Percentiles rank a stretch among this genome's conserved stretches.
Conservation (phyloP, 1,140 invertebrate genomes). For the Drosophila sp. region DNA sequence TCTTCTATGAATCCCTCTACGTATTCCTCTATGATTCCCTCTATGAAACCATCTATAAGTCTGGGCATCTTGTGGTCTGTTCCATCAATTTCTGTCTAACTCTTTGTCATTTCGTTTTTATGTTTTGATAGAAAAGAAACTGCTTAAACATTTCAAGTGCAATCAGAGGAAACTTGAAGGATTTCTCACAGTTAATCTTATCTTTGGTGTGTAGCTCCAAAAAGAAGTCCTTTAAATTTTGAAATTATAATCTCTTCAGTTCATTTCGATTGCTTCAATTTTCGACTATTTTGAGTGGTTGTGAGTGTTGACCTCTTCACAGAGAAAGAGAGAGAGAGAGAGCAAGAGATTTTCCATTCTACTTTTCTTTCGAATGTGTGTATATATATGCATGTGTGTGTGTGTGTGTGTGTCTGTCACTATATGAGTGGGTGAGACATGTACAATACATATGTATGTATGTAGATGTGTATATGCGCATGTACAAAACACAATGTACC, state of each 20-base stretch:
- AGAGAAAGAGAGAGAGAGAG: too few relatives aligned
- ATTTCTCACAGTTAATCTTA: too few relatives aligned
- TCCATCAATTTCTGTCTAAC: too few relatives aligned
- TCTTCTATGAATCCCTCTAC: too few relatives aligned
- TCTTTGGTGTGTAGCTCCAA: too few relatives aligned
- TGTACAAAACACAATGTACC: conserved; percentile 8
- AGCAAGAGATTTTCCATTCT: conserved; percentile 2
- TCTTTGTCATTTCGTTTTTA: too few relatives aligned
- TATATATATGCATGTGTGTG: background rate
- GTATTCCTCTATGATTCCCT: too few relatives aligned
- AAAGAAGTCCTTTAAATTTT: conserved; percentile 8
- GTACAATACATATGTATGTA: conserved; percentile 6
- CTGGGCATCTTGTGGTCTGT: too few relatives aligned
- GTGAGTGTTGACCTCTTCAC: conserved; percentile 1
- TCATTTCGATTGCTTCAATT: conserved; percentile 10
- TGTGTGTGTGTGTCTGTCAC: conserved; percentile 31
- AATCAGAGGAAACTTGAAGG: too few relatives aligned
- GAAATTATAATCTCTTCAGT: background rate
- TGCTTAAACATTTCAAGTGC: too few relatives aligned
- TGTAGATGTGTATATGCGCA: conserved; percentile 9
- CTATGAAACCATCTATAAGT: too few relatives aligned
- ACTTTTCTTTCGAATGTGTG: background rate
- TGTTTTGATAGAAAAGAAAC: too few relatives aligned
- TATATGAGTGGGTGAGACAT: conserved; percentile 14
- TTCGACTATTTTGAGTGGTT: conserved; percentile 2